phyloP scores from a whole-genome alignment of 2,888 invertebrate species.

The Cheilosia pagana region DNA sequence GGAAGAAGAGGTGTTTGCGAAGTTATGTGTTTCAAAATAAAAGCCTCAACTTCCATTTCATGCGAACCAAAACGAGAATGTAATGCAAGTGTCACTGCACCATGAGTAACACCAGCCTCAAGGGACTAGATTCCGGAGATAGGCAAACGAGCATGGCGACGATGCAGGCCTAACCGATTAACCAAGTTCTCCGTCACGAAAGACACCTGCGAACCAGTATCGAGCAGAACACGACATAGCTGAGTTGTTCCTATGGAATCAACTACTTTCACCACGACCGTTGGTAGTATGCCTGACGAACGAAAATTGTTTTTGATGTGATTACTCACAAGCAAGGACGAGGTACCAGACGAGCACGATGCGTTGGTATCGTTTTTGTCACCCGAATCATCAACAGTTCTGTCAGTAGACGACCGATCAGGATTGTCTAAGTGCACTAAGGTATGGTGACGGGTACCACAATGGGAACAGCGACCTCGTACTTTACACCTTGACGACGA shows the following conservation, averaged over 20 bases:
- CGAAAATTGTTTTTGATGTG: background rate
- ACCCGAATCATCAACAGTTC: no score
- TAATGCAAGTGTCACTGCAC: background rate
- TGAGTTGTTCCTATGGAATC: background rate
- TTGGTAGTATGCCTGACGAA: background rate
- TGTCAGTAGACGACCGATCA: background rate
- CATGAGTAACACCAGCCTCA: slow-evolving; percentile 9
- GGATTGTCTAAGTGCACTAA: background rate
- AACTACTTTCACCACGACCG: background rate
- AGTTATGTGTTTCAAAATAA: slow-evolving; percentile 9
- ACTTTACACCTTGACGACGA: slow-evolving; percentile 8
- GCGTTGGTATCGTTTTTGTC: no score
- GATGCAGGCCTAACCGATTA: slow-evolving; percentile 6
- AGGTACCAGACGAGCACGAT: no score
- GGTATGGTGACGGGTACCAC: slow-evolving; percentile 9
- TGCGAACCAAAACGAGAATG: background rate
- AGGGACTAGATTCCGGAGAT: slow-evolving; percentile 7
- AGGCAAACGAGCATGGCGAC: slow-evolving; percentile 4
- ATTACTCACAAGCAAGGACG: background rate
- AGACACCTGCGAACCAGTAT: slow-evolving; percentile 4
- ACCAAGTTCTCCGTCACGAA: background rate
- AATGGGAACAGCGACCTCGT: background rate
- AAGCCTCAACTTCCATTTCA: slow-evolving; percentile 2
- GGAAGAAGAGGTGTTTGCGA: background rate
- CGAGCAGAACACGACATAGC: background rate